phyloP scores from a whole-genome alignment of 2,888 invertebrate genomes.

The Pollenia angustigena region DNA sequence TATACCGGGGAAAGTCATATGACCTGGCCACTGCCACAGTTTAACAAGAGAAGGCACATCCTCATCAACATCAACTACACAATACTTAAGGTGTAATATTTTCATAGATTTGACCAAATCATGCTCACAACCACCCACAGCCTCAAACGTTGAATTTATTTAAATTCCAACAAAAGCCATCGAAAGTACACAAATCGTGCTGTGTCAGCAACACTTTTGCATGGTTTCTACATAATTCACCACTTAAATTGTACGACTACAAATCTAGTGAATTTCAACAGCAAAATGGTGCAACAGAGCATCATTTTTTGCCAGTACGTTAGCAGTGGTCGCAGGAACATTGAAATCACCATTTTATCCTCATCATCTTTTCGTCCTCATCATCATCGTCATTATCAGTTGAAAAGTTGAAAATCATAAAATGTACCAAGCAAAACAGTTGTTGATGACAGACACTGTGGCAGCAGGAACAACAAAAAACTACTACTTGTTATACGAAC shows the following conservation, averaged over 20 bases:
- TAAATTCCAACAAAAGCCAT: conserved; percentile 60
- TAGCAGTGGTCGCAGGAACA: conserved; percentile 28
- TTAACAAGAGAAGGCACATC: conserved; percentile 53
- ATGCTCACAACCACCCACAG: conserved; percentile 8
- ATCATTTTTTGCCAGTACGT: conserved; percentile 16
- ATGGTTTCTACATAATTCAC: conserved; percentile 64
- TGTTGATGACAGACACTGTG: conserved; percentile 6
- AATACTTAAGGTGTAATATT: conserved; percentile 11
- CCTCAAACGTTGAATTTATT: conserved; percentile 61
- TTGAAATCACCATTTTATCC: conserved; percentile 52
- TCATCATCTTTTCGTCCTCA: conserved; percentile 6
- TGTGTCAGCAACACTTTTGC: conserved; percentile 69
- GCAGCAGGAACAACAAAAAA: background rate
- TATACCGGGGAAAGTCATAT: conserved; percentile 12
- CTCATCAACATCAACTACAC: conserved; percentile 37
- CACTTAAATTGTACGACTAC: conserved; percentile 49
- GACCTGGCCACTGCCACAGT: conserved; percentile 59
- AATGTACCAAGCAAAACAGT: conserved; percentile 27
- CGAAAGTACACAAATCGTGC: conserved; percentile 65
- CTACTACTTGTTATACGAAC: background rate
- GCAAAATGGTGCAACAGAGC: conserved; percentile 35
- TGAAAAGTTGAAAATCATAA: conserved; percentile 47
- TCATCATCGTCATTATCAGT: conserved; percentile 49
- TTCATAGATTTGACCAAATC: conserved; percentile 36
- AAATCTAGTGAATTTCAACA: conserved; percentile 58